A percentile compares a stretch with the other conserved stretches of the same genome.
Evolutionary conservation across 1,140 invertebrate genomes (phyloP).

Genomic region (Rhizoglyphus robini): DNA sequence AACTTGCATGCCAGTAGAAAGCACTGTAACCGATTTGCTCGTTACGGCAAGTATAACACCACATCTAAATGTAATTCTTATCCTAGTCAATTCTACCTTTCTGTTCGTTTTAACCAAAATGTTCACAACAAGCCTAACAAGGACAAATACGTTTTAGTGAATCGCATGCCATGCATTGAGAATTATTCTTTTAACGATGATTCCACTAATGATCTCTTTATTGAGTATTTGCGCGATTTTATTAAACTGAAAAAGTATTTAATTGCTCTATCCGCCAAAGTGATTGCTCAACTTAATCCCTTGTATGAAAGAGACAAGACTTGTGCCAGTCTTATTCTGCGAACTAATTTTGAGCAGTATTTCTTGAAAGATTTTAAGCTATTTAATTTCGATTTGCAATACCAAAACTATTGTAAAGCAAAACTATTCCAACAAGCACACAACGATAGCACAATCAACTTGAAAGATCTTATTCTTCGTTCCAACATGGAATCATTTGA

Average conservation of each 20-base stretch:
- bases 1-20: neutral
- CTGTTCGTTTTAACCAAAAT: neutral
- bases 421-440: neutral
- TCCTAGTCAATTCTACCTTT: neutral
- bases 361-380: neutral
- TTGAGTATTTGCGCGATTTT: neutral
- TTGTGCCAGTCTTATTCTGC: no score
- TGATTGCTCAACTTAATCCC: no score
- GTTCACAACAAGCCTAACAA: neutral
- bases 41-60: neutral
- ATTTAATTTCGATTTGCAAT: neutral
- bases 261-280: no score
- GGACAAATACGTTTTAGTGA: neutral
- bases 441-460: neutral
- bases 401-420: neutral
- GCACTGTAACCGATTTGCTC: neutral
- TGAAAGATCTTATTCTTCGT: neutral
- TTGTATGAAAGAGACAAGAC: no score
- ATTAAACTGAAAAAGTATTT: neutral
- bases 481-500: neutral
- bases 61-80: neutral
- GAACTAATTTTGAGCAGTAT: neutral
- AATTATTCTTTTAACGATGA: conserved; percentile 8
- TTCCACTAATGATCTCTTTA: neutral
- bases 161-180: neutral